phyloP scores from a whole-genome alignment of 2,113 vertebrate species.

The Dicentrarchus labrax region DNA sequence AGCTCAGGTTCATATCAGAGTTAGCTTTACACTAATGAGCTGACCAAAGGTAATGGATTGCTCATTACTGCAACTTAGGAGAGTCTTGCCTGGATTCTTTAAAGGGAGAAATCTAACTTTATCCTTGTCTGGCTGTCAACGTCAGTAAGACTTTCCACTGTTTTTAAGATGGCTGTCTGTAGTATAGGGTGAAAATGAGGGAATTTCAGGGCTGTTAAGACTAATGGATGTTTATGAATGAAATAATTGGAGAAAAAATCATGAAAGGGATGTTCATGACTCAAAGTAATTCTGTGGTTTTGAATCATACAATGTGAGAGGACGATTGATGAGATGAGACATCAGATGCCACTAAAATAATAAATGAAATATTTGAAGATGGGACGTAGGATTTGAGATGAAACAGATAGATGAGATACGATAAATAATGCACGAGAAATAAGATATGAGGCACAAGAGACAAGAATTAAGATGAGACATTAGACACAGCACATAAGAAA shows the following conservation, averaged over 20 bases:
- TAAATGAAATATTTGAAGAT: not conserved
- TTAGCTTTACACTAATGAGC: slow-evolving; percentile 72
- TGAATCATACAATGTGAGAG: not conserved
- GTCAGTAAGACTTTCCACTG: slow-evolving; percentile 18
- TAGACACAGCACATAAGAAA: not conserved
- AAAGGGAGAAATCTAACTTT: slow-evolving; percentile 37
- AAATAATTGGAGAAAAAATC: slow-evolving; percentile 11
- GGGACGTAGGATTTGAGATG: not conserved
- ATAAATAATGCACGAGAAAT: not conserved
- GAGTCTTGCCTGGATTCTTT: slow-evolving; percentile 41
- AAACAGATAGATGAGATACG: not conserved
- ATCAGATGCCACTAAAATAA: not conserved
- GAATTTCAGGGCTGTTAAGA: not conserved
- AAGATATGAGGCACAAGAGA: not conserved
- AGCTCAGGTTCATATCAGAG: slow-evolving; percentile 52
- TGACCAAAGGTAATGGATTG: slow-evolving; percentile 65
- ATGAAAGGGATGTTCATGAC: not conserved
- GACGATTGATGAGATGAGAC: not conserved
- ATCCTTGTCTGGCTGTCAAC: slow-evolving; percentile 40
- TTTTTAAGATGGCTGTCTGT: slow-evolving; percentile 7
- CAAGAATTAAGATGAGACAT: not conserved
- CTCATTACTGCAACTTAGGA: slow-evolving; percentile 66
- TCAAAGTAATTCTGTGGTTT: not conserved
- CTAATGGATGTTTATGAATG: slow-evolving; percentile 14
- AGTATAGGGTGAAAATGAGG: slow-evolving; percentile 16